Percentiles rank a stretch among this genome's conserved stretches.
Evolutionary conservation across 1,140 invertebrate genomes (phyloP).

Genomic region (Uloborus diversus): DNA sequence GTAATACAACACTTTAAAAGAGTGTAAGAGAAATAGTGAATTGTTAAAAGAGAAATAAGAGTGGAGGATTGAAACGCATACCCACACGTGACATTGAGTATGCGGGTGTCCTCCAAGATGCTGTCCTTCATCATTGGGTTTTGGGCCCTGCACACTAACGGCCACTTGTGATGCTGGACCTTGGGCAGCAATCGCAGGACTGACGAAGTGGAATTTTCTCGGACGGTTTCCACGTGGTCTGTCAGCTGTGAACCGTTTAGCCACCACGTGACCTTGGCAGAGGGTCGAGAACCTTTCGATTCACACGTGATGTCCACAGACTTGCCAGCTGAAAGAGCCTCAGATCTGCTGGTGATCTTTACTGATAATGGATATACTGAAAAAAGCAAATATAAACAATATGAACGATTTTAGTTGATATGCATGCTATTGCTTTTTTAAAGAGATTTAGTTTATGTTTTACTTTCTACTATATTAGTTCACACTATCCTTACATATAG

Average conservation of each 20-base stretch:
- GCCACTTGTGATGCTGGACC: conserved; percentile 6
- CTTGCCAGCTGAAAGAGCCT: conserved; percentile 49
- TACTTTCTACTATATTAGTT: too few species aligned
- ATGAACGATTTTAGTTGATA: too few species aligned
- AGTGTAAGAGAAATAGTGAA: too few species aligned
- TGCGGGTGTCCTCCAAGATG: conserved; percentile 11
- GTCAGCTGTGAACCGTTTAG: conserved; percentile 53
- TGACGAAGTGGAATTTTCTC: conserved; percentile 49
- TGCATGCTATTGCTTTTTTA: too few species aligned
- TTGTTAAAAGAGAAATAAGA: too few species aligned
- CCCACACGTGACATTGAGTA: conserved; percentile 50
- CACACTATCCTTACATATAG: too few species aligned
- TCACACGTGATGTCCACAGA: conserved; percentile 56
- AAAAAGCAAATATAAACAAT: not conserved
- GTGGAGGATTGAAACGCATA: too few species aligned
- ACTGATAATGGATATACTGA: conserved; percentile 59
- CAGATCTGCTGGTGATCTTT: conserved; percentile 27
- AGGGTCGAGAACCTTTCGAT: conserved; percentile 58
- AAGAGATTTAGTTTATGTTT: too few species aligned
- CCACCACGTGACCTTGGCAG: conserved; percentile 59
- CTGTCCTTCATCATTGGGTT: conserved; percentile 42
- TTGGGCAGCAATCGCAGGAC: conserved; percentile 44
- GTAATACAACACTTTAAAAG: too few species aligned
- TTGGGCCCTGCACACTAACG: conserved; percentile 41
- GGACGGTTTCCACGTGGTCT: conserved; percentile 37